Evolutionary conservation across 1,140 invertebrate species (phyloP).

Genomic region (Cardiocondyla obscurior): DNA sequence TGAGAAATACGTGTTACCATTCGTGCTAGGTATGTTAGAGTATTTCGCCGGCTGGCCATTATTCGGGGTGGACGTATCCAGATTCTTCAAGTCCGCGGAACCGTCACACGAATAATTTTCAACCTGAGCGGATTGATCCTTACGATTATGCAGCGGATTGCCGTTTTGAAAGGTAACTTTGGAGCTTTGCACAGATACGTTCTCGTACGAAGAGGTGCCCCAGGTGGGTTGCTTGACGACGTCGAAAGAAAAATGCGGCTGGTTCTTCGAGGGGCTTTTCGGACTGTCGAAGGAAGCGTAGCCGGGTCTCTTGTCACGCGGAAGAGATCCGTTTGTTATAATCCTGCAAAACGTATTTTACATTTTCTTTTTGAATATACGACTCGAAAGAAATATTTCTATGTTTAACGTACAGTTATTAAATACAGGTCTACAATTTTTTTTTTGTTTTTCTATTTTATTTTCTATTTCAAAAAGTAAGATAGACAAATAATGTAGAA

Average conservation of each 20-base stretch:
- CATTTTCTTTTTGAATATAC: not conserved
- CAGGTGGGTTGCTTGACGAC: slow-evolving; percentile 60
- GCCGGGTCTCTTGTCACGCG: slow-evolving; percentile 88
- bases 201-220: slow-evolving; percentile 67
- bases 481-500: too few relatives aligned
- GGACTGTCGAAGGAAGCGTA: slow-evolving; percentile 82
- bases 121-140: slow-evolving; percentile 23
- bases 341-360: slow-evolving; percentile 86
- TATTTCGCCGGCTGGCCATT: slow-evolving; percentile 74
- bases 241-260: slow-evolving; percentile 78
- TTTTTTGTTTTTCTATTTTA: too few relatives aligned
- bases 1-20: slow-evolving; percentile 69
- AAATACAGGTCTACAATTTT: not conserved
- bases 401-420: slow-evolving; percentile 3
- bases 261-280: slow-evolving; percentile 74
- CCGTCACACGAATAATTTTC: slow-evolving; percentile 46
- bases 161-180: slow-evolving; percentile 64
- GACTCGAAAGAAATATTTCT: not conserved
- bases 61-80: slow-evolving; percentile 65
- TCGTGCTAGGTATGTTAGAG: slow-evolving; percentile 57
- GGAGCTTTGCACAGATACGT: slow-evolving; percentile 66
- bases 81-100: slow-evolving; percentile 9
- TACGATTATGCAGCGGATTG: slow-evolving; percentile 19
- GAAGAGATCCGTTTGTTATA: slow-evolving; percentile 94
- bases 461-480: not conserved